These are phyloP conservation scores for Acanthosepion esculentum DNA, from an alignment of 2,888 invertebrate species.

Conservation along the genomic window DNA sequence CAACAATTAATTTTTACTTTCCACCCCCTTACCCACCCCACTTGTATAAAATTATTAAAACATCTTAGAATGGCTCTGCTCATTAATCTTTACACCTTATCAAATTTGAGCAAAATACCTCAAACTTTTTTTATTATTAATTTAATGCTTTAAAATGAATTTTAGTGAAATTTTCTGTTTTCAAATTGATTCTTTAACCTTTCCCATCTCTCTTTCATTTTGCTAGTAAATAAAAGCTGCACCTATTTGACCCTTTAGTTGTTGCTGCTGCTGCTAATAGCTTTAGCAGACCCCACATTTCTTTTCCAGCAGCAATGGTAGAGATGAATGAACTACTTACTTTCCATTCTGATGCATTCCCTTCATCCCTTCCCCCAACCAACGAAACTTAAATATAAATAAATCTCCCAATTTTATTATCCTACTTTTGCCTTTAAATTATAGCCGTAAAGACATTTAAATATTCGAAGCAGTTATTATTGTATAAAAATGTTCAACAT, in stretches of 20 bases:
- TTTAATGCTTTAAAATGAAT: no score
- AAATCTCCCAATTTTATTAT: not conserved
- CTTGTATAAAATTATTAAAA: no score
- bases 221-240: not conserved
- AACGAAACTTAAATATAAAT: not conserved
- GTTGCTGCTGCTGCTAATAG: not conserved
- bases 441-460: not conserved
- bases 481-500: no score
- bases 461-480: not conserved
- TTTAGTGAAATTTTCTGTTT: not conserved
- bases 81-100: no score
- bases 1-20: no score
- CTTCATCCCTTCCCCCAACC: not conserved
- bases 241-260: not conserved
- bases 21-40: no score
- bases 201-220: not conserved
- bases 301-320: not conserved
- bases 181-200: not conserved
- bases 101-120: no score
- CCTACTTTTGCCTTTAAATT: not conserved
- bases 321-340: not conserved
- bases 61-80: no score
- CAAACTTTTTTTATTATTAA: no score
- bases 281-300: not conserved
- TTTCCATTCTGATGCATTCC: not conserved